A percentile compares a stretch with the other conserved stretches of the same genome.
phyloP scores from a whole-genome alignment of 2,888 invertebrate genomes.

The Tupiocoris notatus region DNA sequence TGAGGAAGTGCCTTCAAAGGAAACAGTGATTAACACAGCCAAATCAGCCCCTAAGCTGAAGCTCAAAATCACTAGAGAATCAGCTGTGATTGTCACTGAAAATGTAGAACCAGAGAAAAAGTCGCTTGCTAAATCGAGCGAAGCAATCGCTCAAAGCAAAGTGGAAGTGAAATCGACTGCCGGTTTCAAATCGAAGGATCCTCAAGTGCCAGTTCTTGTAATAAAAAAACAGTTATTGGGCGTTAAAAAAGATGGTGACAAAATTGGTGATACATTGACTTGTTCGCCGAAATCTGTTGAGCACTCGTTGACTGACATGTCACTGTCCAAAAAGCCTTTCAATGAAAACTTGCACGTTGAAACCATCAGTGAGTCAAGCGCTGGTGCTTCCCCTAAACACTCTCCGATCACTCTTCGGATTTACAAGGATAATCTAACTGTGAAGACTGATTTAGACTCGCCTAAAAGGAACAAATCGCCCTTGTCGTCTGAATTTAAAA shows the following conservation, averaged over 20 bases:
- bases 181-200: not conserved
- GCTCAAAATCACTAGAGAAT: not conserved
- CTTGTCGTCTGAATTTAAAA: slow-evolving; percentile 41
- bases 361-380: not conserved
- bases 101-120: not conserved
- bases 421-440: slow-evolving; percentile 44
- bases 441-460: slow-evolving; percentile 44
- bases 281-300: slow-evolving; percentile 19
- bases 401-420: slow-evolving; percentile 46
- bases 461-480: slow-evolving; percentile 45
- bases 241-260: slow-evolving; percentile 20
- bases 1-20: not conserved
- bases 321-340: not conserved
- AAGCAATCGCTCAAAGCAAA: not conserved
- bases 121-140: no score
- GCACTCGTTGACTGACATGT: not conserved
- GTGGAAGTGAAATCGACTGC: not conserved
- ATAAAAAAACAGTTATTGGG: slow-evolving; percentile 26
- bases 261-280: slow-evolving; percentile 16
- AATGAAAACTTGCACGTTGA: slow-evolving; percentile 16
- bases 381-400: slow-evolving; percentile 17
- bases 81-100: not conserved
- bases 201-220: slow-evolving; percentile 18
- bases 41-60: not conserved
- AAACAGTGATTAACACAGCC: no score